Conservation (phyloP, 2,888 invertebrate species). For the Seira sanloemensis region DNA sequence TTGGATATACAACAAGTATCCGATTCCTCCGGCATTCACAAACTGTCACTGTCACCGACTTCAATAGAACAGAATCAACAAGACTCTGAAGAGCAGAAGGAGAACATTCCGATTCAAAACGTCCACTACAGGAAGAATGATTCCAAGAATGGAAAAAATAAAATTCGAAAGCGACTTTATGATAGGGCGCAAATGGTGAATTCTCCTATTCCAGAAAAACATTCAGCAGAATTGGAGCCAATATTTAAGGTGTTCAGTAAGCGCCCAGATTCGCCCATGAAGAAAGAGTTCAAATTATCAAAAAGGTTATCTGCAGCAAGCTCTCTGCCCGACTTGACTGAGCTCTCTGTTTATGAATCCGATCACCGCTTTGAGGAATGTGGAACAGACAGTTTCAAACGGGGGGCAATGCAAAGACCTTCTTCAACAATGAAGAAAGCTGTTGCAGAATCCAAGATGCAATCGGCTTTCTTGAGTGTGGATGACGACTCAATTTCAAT, state of each 20-base stretch:
- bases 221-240: neutral
- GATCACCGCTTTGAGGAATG: neutral
- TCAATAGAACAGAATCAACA: too few species aligned
- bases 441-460: too few species aligned
- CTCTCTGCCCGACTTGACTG: constrained; percentile 27
- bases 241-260: neutral
- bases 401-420: constrained; percentile 9
- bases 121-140: neutral
- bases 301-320: neutral
- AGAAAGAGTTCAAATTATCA: too few species aligned
- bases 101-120: too few species aligned
- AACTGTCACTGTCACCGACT: too few species aligned
- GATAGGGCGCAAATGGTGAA: too few species aligned
- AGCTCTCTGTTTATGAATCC: neutral
- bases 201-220: neutral
- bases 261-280: constrained; percentile 15
- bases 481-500: constrained; percentile 32
- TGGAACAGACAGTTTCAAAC: constrained; percentile 24
- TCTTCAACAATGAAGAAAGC: constrained; percentile 35
- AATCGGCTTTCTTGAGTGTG: neutral
- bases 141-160: constrained; percentile 4
- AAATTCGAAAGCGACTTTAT: neutral
- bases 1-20: too few species aligned
- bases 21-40: too few species aligned
- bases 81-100: neutral